Conservation (phyloP, 2,113 vertebrate species). For the Pholis gunnellus region DNA sequence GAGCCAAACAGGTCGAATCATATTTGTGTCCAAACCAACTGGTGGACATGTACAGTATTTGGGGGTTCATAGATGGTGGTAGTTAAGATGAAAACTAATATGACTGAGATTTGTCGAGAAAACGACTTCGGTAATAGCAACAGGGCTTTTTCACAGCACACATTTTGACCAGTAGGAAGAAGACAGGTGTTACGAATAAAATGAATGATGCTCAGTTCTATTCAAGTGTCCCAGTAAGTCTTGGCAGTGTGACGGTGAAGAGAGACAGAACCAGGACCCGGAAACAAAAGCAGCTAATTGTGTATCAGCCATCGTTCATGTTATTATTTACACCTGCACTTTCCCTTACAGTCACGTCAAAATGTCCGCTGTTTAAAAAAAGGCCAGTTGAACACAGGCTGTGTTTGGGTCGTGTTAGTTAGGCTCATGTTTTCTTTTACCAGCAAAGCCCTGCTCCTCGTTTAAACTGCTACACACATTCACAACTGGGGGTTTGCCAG, state of each 20-base stretch:
- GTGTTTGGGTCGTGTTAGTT: background rate
- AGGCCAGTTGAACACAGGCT: background rate
- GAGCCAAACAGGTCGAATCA: background rate
- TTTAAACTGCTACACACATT: constrained; percentile 29
- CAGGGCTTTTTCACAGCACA: background rate
- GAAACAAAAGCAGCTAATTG: constrained; percentile 5
- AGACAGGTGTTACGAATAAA: background rate
- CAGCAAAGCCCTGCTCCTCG: constrained; percentile 25
- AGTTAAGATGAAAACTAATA: background rate
- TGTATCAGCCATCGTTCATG: background rate
- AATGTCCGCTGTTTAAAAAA: background rate
- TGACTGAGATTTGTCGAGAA: background rate
- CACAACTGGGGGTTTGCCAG: constrained; percentile 50
- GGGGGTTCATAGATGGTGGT: background rate
- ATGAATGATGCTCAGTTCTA: background rate
- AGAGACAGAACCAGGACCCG: background rate
- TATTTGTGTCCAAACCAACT: no score
- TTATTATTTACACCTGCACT: background rate
- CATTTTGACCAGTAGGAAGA: background rate
- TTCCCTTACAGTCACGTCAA: background rate
- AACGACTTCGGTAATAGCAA: background rate
- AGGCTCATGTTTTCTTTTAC: background rate
- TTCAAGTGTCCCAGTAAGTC: background rate
- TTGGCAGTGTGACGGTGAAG: background rate
- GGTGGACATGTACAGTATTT: no score